Conservation (phyloP, 64 coral and sea anemone genomes). For the Porites australiensis region DNA sequence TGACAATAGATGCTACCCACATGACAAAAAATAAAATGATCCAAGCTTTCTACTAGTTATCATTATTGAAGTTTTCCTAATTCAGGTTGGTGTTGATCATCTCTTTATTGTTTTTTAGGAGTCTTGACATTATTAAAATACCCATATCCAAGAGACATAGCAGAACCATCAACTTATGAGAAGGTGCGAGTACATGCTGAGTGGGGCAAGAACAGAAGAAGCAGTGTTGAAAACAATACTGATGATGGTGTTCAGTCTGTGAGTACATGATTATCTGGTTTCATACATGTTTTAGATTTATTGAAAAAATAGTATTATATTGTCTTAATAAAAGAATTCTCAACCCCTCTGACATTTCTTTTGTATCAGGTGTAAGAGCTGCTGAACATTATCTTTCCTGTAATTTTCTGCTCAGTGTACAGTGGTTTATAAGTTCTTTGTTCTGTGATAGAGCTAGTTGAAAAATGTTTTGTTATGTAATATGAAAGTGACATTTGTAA, state of each 20-base stretch:
- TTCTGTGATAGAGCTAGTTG: too few species aligned
- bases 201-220: conserved; percentile 94
- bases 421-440: too few species aligned
- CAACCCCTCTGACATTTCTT: too few species aligned
- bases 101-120: conserved; percentile 45
- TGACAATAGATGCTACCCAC: too few species aligned
- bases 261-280: conserved; percentile 28
- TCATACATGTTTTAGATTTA: not conserved
- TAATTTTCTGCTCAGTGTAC: too few species aligned
- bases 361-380: too few species aligned
- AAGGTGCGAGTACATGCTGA: conserved; percentile 98
- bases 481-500: too few species aligned
- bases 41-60: not conserved
- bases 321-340: too few species aligned
- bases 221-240: conserved; percentile 30
- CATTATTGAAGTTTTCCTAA: not conserved
- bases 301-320: not conserved
- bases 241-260: conserved; percentile 85
- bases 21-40: too few species aligned
- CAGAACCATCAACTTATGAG: conserved; percentile 93
- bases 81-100: not conserved
- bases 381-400: too few species aligned
- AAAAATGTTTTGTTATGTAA: too few species aligned
- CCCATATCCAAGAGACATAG: conserved; percentile 95
- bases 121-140: conserved; percentile 97